Percentiles rank a stretch among this genome's conserved stretches.
Conservation (phyloP, 1,140 invertebrate genomes). For the Wasmannia auropunctata region DNA sequence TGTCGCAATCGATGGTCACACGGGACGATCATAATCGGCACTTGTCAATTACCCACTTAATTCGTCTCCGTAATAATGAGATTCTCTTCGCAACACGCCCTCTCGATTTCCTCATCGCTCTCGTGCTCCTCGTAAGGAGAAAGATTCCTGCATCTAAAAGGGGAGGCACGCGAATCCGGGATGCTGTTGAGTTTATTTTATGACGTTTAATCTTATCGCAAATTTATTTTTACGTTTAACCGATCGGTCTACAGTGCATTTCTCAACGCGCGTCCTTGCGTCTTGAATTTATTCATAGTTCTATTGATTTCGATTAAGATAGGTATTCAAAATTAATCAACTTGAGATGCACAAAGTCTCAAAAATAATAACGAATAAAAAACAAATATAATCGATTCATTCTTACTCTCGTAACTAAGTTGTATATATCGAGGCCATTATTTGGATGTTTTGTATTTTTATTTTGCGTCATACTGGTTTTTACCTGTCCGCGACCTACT, state of each 20-base stretch:
- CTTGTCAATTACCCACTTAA: constrained; percentile 20
- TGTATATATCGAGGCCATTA: background rate
- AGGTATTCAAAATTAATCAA: background rate
- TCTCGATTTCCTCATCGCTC: background rate
- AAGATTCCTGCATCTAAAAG: background rate
- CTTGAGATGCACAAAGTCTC: background rate
- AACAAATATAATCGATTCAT: background rate
- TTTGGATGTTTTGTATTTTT: background rate
- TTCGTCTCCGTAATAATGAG: constrained; percentile 2
- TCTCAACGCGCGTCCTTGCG: background rate
- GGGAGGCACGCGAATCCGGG: background rate
- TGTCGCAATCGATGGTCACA: background rate
- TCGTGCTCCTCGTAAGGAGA: background rate
- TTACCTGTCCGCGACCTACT: constrained; percentile 11
- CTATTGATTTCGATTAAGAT: background rate
- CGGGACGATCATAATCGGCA: constrained; percentile 17
- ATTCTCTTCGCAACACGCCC: background rate
- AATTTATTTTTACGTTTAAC: background rate
- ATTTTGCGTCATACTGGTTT: background rate
- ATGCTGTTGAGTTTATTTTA: background rate
- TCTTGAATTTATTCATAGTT: background rate
- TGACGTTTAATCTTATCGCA: too few species aligned
- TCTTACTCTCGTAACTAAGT: background rate
- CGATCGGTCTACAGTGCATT: background rate
- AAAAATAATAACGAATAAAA: background rate